phyloP scores from a whole-genome alignment of 1,140 invertebrate genomes.

The Trachelipus rathkii region DNA sequence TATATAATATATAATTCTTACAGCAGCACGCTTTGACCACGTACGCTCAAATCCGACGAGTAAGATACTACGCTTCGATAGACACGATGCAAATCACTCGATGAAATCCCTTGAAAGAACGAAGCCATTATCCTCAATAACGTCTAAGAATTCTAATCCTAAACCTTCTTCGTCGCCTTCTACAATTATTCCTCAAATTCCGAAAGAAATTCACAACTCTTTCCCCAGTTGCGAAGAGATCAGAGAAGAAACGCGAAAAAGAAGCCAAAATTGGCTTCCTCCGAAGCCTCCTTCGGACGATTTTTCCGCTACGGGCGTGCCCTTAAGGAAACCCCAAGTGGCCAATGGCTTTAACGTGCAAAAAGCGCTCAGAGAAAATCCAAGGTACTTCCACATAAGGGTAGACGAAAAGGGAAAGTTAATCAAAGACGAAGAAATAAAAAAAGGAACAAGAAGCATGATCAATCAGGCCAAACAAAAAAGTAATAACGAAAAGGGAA shows the following conservation, averaged over 20 bases:
- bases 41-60: neutral
- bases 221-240: too few species aligned
- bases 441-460: neutral
- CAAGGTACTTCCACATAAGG: slow-evolving; percentile 25
- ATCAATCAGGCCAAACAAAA: neutral
- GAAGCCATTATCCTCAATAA: neutral
- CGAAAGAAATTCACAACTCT: too few species aligned
- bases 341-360: slow-evolving; percentile 29
- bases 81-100: neutral
- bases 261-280: neutral
- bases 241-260: neutral
- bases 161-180: too few species aligned
- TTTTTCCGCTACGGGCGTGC: neutral
- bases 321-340: slow-evolving; percentile 23
- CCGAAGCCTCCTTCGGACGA: neutral
- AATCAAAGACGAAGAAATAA: neutral
- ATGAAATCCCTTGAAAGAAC: neutral
- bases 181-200: too few species aligned
- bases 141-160: neutral
- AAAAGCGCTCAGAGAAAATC: slow-evolving; percentile 26
- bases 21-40: neutral
- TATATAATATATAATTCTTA: neutral
- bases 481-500: neutral
- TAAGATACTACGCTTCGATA: neutral
- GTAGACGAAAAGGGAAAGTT: neutral